Percentiles rank a stretch among this genome's conserved stretches.
Conservation (phyloP, 2,888 invertebrate genomes). For the Sicus ferrugineus region DNA sequence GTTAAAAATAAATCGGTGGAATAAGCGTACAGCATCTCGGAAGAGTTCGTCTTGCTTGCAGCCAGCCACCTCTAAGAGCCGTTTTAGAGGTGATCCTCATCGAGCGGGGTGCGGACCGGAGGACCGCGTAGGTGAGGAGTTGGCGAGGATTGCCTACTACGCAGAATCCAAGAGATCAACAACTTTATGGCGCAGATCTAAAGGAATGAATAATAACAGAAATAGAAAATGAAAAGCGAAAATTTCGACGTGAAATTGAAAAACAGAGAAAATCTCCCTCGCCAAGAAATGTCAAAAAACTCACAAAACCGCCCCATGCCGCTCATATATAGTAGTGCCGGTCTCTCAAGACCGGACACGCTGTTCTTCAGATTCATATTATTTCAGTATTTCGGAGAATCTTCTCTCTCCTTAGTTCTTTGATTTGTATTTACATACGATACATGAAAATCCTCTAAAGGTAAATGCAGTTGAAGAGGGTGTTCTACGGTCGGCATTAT, state of each 20-base stretch:
- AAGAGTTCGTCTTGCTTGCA: slow-evolving; percentile 30
- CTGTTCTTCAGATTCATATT: background rate
- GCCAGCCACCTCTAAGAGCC: slow-evolving; percentile 34
- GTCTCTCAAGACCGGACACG: slow-evolving; percentile 31
- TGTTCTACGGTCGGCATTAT: too few species aligned
- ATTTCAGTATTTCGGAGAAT: background rate
- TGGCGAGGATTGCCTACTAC: slow-evolving; percentile 54
- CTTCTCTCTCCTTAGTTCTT: background rate
- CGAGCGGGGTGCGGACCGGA: background rate
- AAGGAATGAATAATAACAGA: background rate
- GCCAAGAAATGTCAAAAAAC: slow-evolving; percentile 53
- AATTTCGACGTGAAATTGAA: background rate
- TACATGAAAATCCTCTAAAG: too few species aligned
- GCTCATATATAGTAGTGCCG: slow-evolving; percentile 44
- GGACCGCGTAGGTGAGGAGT: slow-evolving; percentile 25
- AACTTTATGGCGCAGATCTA: slow-evolving; percentile 1
- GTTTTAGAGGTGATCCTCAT: background rate
- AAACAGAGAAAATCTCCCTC: slow-evolving; percentile 8
- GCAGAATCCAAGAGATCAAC: slow-evolving; percentile 46
- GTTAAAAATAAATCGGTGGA: slow-evolving; percentile 57
- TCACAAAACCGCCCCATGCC: slow-evolving; percentile 42
- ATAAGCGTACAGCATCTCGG: background rate
- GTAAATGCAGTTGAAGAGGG: background rate
- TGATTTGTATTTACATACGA: background rate
- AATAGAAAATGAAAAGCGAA: slow-evolving; percentile 6